These are phyloP conservation scores for Hesperophylax magnus DNA, from an alignment of 1,140 invertebrate species.

Conservation along the genomic window DNA sequence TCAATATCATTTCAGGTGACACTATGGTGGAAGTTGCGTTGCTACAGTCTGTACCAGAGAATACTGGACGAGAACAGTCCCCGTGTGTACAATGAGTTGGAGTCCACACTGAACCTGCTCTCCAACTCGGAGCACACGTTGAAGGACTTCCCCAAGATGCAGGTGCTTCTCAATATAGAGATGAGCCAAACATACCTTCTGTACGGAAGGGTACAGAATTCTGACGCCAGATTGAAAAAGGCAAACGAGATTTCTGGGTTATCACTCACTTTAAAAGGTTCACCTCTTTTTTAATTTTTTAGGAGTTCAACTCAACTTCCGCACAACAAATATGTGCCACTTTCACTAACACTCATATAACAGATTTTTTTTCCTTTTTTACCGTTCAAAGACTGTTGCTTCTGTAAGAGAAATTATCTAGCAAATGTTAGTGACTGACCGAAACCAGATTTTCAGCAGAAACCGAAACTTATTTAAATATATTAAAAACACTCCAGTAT, in stretches of 20 bases:
- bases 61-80: conserved; percentile 81
- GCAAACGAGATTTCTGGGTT: conserved; percentile 76
- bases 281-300: no score
- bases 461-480: no score
- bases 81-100: conserved; percentile 75
- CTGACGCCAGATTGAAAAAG: conserved; percentile 76
- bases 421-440: no score
- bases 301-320: no score
- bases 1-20: conserved; percentile 62
- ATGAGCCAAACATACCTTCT: conserved; percentile 80
- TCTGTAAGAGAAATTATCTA: no score
- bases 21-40: conserved; percentile 83
- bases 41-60: conserved; percentile 80
- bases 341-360: no score
- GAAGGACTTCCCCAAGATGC: conserved; percentile 67
- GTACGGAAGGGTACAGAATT: conserved; percentile 80
- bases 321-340: no score
- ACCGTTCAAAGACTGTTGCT: no score
- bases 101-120: conserved; percentile 72
- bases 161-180: conserved; percentile 82
- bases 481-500: no score
- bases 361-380: no score
- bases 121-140: conserved; percentile 64
- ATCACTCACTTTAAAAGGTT: conserved; percentile 77
- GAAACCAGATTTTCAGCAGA: no score